Evolutionary conservation across 2,113 vertebrate genomes (phyloP).

Genomic region (Symphodus melops): DNA sequence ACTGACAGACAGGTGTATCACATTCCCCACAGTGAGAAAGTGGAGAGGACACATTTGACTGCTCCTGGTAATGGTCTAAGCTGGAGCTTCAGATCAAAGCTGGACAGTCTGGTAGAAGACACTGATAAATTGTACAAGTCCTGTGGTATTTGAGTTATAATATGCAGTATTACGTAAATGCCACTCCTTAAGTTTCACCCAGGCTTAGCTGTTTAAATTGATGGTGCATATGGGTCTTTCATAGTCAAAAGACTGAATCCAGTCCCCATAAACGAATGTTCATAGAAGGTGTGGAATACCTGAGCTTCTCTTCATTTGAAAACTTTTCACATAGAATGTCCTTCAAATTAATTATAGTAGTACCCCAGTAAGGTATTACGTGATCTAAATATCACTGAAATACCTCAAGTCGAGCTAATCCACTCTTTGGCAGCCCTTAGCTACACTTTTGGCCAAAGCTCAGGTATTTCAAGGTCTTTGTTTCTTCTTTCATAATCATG

Average conservation of each 20-base stretch:
- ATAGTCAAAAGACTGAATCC: conserved; percentile 7
- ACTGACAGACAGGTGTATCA: conserved; percentile 61
- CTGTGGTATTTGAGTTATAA: conserved; percentile 44
- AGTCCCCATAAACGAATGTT: neutral
- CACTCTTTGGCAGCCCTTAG: conserved; percentile 20
- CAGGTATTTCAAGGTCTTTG: conserved; percentile 37
- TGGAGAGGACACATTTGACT: conserved; percentile 63
- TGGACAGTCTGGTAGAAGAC: conserved; percentile 30
- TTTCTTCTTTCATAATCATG: conserved; percentile 21
- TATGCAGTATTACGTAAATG: conserved; percentile 59
- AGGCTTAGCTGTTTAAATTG: conserved; percentile 9
- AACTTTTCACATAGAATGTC: conserved; percentile 5
- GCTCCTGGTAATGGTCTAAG: conserved; percentile 56
- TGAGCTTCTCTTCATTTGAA: neutral
- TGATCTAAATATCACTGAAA: conserved; percentile 24
- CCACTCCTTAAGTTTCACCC: conserved; percentile 43
- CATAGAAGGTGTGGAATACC: conserved; percentile 33
- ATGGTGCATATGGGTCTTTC: conserved; percentile 16
- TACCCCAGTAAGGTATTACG: conserved; percentile 14
- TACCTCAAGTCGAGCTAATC: conserved; percentile 18
- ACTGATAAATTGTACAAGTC: conserved; percentile 41
- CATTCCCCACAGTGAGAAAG: conserved; percentile 58
- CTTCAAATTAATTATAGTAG: conserved; percentile 8
- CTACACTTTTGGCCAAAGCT: conserved; percentile 27
- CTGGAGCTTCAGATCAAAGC: conserved; percentile 67